Evolutionary conservation across 2,888 invertebrate species (phyloP), one percentile per base, ranked within the genome.

Genomic region (Prosopocoilus inquinatus): DNA sequence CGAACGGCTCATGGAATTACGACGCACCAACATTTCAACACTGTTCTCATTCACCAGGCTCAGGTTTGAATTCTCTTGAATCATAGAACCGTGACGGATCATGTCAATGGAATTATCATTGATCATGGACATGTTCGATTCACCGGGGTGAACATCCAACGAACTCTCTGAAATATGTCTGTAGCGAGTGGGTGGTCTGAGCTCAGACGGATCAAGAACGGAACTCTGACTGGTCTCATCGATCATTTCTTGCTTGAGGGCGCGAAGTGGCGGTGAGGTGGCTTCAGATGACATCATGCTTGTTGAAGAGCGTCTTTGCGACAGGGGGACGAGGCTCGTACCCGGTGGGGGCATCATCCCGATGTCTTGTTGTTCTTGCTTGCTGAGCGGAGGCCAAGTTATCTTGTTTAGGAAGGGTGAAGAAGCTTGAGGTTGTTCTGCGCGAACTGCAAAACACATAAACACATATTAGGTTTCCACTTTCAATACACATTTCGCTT

Each of bases 181-280:
- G 63, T 70, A 77, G n/a, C 76, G 68, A 47, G 71, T 69, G 15
- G 53, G 20, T 11, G 66, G 63, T 46, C 68, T 67, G 51, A 70
- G 60, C 47, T 77, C 76, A 56, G 71, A 66, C 1, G 71, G 63
- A 45, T 78, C 77, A 44, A 72, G 70, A 56, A 84, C 72, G 13
- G 86, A 86, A 64, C 82, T 84, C 73, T 89, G 87, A 68, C 89
- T 88, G 63, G 82, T 84, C 59, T 91, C 90, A 71, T 90, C 90
- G 36, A 86, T 73, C 45, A 87, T 78, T 77, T 89, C 85, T 45
- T 84, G 85, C 74, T 88, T 88, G 44, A 88, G 78, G 12, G 64
- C 53, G 9, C 79, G 81, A 55, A 82, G 69, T 1, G 81, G 80
- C 2, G 83, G 81, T 39, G 80, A 79, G 65, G 80, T 79, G 49